Conservation (phyloP, 2,113 vertebrate species). For the Edolisoma coerulescens region DNA sequence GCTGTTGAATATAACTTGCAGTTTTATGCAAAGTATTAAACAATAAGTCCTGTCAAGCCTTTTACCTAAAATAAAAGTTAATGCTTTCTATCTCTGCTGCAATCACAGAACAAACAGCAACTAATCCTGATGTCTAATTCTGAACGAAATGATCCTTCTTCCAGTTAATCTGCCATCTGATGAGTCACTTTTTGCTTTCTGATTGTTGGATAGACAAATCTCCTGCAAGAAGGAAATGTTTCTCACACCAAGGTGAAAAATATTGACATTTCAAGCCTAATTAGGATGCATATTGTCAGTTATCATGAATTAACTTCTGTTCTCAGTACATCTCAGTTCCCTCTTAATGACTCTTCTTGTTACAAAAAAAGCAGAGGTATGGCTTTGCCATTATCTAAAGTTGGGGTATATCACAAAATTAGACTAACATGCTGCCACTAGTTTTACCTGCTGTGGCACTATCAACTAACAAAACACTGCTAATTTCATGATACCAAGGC, state of each 20-base stretch:
- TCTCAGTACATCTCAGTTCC: background rate
- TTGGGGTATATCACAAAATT: background rate
- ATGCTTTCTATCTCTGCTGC: background rate
- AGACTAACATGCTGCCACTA: background rate
- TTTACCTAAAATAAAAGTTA: background rate
- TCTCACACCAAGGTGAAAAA: background rate
- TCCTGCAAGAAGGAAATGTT: background rate
- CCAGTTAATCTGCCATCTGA: background rate
- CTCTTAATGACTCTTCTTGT: background rate
- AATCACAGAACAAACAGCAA: background rate
- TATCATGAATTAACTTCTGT: background rate
- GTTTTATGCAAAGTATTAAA: background rate
- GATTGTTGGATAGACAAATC: background rate
- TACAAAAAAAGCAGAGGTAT: background rate
- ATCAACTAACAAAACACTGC: background rate
- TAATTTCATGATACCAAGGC: background rate
- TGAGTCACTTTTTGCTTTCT: constrained; percentile 20
- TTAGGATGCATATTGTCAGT: background rate
- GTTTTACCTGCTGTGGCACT: background rate
- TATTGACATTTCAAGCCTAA: background rate
- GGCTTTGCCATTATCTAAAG: background rate
- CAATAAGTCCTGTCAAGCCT: background rate
- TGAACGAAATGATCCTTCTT: background rate
- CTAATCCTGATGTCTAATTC: background rate
- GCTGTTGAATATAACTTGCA: background rate